Conservation (phyloP, 2,888 invertebrate species). For the Ethmia dodecea region DNA sequence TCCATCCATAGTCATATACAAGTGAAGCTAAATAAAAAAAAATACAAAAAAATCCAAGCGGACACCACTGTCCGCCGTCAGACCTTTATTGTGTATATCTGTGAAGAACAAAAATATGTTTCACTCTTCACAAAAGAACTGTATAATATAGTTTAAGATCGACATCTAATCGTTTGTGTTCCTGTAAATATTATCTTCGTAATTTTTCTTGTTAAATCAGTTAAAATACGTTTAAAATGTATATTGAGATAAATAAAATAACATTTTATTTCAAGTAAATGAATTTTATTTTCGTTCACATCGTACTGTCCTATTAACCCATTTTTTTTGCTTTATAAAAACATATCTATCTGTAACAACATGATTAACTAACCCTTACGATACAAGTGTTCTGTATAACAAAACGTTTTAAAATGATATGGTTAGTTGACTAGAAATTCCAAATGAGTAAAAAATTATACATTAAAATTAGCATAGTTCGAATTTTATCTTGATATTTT, state of each 20-base stretch:
- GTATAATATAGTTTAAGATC: too few relatives aligned
- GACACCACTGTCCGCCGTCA: too few relatives aligned
- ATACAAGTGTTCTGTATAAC: conserved; percentile 44
- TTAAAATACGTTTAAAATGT: not conserved
- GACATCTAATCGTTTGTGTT: too few relatives aligned
- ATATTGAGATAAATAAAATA: conserved; percentile 24
- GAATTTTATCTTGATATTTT: too few relatives aligned
- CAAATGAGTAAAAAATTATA: conserved; percentile 3
- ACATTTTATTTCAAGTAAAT: conserved; percentile 49
- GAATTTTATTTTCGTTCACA: conserved; percentile 71
- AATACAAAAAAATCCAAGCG: too few relatives aligned
- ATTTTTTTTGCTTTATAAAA: conserved; percentile 71
- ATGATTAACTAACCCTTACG: conserved; percentile 67
- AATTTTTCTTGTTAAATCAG: too few relatives aligned
- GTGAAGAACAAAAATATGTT: too few relatives aligned
- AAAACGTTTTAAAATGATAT: conserved; percentile 71
- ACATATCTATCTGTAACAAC: conserved; percentile 73
- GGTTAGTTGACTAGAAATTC: conserved; percentile 65
- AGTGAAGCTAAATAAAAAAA: too few relatives aligned
- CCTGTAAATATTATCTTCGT: too few relatives aligned
- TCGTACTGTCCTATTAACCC: conserved; percentile 69
- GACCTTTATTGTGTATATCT: too few relatives aligned
- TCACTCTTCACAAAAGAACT: too few relatives aligned
- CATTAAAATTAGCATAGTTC: not conserved
- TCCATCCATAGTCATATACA: too few relatives aligned